A percentile compares a stretch with the other conserved stretches of the same genome.
Conservation (phyloP, 2,113 vertebrate genomes). For the Butorides virescens region DNA sequence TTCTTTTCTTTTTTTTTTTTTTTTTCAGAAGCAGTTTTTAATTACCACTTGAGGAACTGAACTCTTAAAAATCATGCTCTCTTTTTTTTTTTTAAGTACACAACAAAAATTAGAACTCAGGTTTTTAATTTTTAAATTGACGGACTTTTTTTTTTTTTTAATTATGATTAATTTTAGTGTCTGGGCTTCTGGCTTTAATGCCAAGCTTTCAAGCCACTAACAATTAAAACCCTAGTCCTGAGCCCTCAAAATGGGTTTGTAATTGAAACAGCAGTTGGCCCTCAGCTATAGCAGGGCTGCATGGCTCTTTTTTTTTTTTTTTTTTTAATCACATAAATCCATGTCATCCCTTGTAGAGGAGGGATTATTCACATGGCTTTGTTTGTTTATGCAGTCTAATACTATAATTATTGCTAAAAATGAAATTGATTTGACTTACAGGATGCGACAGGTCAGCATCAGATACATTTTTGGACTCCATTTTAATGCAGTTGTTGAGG, state of each 20-base stretch:
- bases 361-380: constrained; percentile 13
- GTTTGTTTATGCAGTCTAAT: background rate
- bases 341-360: background rate
- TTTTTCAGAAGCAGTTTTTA: background rate
- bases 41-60: background rate
- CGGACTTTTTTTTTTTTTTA: background rate
- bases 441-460: constrained; percentile 3
- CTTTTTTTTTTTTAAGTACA: accelerated
- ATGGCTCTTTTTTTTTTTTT: background rate
- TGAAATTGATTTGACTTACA: background rate
- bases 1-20: no score
- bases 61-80: background rate
- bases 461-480: constrained; percentile 44
- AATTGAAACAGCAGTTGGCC: background rate
- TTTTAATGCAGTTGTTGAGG: constrained; percentile 28
- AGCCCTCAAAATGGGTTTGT: constrained; percentile 15
- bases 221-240: constrained; percentile 12
- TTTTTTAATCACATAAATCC: constrained; percentile 1
- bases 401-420: constrained; percentile 29
- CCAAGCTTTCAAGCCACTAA: background rate
- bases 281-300: background rate
- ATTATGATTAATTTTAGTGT: background rate
- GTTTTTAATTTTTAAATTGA: background rate
- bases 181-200: background rate
- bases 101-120: background rate